These are phyloP conservation scores for Antheraea pernyi DNA, from an alignment of 1,140 invertebrate species.

Conservation along the genomic window DNA sequence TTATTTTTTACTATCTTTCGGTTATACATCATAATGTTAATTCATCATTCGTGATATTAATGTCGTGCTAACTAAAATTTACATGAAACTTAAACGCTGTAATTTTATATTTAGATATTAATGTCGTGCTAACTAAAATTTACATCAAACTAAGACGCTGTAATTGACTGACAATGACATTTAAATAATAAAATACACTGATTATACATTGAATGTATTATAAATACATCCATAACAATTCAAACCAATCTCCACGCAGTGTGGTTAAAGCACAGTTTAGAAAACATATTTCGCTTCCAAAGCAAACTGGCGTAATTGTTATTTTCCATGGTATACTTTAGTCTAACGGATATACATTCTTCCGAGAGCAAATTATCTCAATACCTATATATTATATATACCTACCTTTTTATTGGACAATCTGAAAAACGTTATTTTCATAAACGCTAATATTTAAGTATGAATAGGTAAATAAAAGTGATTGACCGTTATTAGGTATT, in stretches of 20 bases:
- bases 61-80: too few species aligned
- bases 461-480: slow-evolving; percentile 50
- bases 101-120: too few species aligned
- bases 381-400: not conserved
- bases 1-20: too few species aligned
- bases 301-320: not conserved
- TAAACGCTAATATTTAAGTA: slow-evolving; percentile 57
- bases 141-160: too few species aligned
- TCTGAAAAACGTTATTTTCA: slow-evolving; percentile 58
- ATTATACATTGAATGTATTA: too few species aligned
- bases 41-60: too few species aligned
- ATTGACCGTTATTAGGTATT: slow-evolving; percentile 75
- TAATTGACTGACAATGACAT: too few species aligned
- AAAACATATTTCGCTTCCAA: not conserved
- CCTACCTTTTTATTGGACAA: slow-evolving; percentile 8
- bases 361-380: not conserved
- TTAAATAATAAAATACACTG: too few species aligned
- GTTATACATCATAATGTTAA: too few species aligned
- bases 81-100: too few species aligned
- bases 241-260: not conserved
- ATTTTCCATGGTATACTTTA: not conserved
- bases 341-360: not conserved
- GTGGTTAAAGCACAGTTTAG: not conserved
- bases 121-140: too few species aligned
- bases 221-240: too few species aligned